These are phyloP conservation scores for Tetranychus truncatus DNA, from an alignment of 2,888 invertebrate genomes.

Conservation along the genomic window DNA sequence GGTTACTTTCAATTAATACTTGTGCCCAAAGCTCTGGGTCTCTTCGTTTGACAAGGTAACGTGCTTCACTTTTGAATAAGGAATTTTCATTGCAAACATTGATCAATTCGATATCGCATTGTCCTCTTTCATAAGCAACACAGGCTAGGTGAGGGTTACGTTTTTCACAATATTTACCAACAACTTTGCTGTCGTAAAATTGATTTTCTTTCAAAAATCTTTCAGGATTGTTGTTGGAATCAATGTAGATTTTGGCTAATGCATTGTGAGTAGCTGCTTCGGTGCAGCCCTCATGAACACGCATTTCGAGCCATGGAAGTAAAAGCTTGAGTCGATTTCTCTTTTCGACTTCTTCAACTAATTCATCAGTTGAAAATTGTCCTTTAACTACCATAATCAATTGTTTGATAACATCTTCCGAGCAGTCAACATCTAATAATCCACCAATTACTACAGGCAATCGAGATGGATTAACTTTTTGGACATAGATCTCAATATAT, in stretches of 20 bases:
- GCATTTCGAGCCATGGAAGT: slow-evolving; percentile 87
- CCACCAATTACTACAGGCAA: slow-evolving; percentile 96
- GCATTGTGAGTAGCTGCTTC: slow-evolving; percentile 99
- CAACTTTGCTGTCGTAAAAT: slow-evolving; percentile 79
- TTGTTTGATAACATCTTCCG: slow-evolving; percentile 97
- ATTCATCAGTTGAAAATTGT: slow-evolving; percentile 94
- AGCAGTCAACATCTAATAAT: slow-evolving; percentile 89
- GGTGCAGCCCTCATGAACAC: slow-evolving; percentile 87
- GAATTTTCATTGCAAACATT: slow-evolving; percentile 99
- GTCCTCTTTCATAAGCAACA: slow-evolving; percentile 94
- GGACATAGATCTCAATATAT: slow-evolving; percentile 99
- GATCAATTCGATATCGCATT: slow-evolving; percentile 92
- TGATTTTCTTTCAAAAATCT: slow-evolving; percentile 69
- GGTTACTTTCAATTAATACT: slow-evolving; percentile 76
- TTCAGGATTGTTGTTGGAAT: slow-evolving; percentile 97
- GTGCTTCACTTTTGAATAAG: slow-evolving; percentile 92
- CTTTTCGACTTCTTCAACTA: slow-evolving; percentile 85
- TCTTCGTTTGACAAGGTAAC: slow-evolving; percentile 81
- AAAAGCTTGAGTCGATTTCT: slow-evolving; percentile 79
- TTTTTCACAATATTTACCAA: slow-evolving; percentile 93
- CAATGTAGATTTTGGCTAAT: slow-evolving; percentile 96
- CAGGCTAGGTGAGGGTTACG: slow-evolving; percentile 97
- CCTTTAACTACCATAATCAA: slow-evolving; percentile 89
- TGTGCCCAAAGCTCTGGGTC: slow-evolving; percentile 92
- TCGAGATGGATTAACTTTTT: slow-evolving; percentile 95